These are phyloP conservation scores for Gadus macrocephalus DNA, from an alignment of 2,113 vertebrate genomes.

Conservation along the genomic window DNA sequence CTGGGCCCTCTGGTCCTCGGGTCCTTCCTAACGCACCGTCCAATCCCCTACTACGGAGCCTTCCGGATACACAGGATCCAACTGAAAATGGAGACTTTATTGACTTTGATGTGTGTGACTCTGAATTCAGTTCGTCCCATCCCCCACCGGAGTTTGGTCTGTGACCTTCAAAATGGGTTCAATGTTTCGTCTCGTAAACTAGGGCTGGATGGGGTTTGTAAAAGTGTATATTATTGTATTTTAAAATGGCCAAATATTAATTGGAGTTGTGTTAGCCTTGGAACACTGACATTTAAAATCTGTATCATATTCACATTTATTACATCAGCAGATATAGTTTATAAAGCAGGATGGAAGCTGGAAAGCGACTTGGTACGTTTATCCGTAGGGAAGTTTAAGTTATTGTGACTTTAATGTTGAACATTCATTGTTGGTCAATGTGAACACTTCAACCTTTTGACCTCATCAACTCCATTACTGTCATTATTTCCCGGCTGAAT, in stretches of 20 bases:
- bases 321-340: no score
- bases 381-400: no score
- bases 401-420: no score
- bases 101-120: constrained; percentile 24
- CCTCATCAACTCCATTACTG: no score
- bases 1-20: constrained; percentile 8
- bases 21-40: background rate
- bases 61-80: constrained; percentile 27
- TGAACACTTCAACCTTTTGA: no score
- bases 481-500: no score
- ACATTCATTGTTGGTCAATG: no score
- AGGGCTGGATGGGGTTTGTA: no score
- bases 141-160: constrained; percentile 4
- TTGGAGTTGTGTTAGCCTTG: background rate
- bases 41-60: constrained; percentile 30
- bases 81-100: constrained; percentile 16
- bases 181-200: background rate
- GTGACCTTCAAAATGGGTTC: background rate
- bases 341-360: no score
- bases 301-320: no score
- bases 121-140: constrained; percentile 21
- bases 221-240: constrained; percentile 13
- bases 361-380: no score
- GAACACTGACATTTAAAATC: no score
- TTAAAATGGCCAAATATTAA: background rate